Conservation (phyloP, 2,888 invertebrate species). For the Calameuta filiformis region DNA sequence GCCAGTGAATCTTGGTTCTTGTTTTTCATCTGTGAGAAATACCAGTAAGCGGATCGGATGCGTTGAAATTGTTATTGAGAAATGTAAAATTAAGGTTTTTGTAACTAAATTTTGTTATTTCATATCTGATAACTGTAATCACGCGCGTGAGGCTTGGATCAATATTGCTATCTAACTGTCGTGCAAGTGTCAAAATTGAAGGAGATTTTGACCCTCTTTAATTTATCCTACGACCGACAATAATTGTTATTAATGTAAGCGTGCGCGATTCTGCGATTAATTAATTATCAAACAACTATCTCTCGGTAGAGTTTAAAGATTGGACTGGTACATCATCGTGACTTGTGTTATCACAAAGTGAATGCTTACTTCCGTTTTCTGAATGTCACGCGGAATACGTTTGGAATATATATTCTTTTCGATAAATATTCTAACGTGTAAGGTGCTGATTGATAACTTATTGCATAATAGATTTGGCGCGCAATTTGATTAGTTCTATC, state of each 20-base stretch:
- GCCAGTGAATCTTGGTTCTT: background rate
- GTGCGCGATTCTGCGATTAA: background rate
- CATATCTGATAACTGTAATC: background rate
- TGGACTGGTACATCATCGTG: background rate
- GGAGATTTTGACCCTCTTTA: background rate
- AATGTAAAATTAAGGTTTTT: background rate
- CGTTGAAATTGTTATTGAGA: background rate
- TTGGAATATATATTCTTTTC: background rate
- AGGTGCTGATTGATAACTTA: background rate
- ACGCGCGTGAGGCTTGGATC: background rate
- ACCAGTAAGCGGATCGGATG: background rate
- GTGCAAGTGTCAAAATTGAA: background rate
- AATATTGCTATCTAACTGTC: background rate
- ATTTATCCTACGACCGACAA: background rate
- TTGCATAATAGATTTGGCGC: background rate
- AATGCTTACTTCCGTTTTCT: background rate
- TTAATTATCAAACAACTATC: background rate
- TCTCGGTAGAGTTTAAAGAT: background rate
- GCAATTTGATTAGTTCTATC: background rate
- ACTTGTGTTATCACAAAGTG: background rate
- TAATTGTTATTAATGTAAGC: background rate
- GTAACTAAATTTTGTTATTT: background rate
- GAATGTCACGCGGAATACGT: background rate
- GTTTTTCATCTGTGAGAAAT: background rate
- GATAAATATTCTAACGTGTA: background rate